phyloP scores from a whole-genome alignment of 2,113 vertebrate genomes.

The Bolborhynchus lineola region DNA sequence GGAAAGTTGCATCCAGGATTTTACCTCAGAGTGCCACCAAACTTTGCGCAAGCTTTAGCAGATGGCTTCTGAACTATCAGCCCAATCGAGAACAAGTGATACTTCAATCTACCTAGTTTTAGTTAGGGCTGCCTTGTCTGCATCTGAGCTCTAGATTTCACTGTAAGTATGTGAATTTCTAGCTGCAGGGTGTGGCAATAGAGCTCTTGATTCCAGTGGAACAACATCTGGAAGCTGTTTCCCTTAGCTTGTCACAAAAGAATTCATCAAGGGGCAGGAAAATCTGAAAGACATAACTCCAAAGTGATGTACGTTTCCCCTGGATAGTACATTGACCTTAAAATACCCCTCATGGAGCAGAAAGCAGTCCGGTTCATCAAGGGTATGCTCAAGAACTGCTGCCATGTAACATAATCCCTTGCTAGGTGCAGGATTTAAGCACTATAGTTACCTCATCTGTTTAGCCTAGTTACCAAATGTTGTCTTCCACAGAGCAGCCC shows the following conservation, averaged over 20 bases:
- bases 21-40: not conserved
- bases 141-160: not conserved
- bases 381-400: not conserved
- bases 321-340: not conserved
- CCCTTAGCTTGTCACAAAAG: not conserved
- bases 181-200: not conserved
- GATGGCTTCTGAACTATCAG: not conserved
- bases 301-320: not conserved
- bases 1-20: not conserved
- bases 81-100: not conserved
- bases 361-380: not conserved
- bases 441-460: not conserved
- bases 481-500: not conserved
- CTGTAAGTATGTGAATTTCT: not conserved
- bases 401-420: not conserved
- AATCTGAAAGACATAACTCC: not conserved
- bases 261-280: not conserved
- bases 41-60: not conserved
- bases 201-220: not conserved
- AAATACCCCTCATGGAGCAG: not conserved
- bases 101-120: not conserved
- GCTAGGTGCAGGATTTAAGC: not conserved
- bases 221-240: constrained; percentile 23
- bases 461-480: not conserved
- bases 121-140: not conserved